Conservation (phyloP, 2,113 vertebrate species). For the Peromyscus polionotus region DNA sequence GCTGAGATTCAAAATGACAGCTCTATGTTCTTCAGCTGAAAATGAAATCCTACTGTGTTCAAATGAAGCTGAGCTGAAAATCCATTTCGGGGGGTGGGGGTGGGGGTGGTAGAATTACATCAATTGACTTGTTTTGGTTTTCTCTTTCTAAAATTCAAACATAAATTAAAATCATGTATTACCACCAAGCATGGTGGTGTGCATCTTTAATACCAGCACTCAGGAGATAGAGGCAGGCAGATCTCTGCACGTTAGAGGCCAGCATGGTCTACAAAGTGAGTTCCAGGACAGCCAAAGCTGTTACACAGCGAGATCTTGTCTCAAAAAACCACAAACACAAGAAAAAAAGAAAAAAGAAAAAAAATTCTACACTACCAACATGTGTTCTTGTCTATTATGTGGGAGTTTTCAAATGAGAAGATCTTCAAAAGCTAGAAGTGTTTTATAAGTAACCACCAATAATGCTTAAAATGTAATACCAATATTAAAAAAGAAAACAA, state of each 20-base stretch:
- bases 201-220: background rate
- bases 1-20: slow-evolving; percentile 13
- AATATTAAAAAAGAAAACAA: slow-evolving; percentile 1
- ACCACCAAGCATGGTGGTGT: background rate
- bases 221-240: background rate
- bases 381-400: slow-evolving; percentile 42
- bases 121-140: background rate
- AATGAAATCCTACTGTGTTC: slow-evolving; percentile 27
- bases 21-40: slow-evolving; percentile 16
- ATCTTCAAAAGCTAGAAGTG: slow-evolving; percentile 39
- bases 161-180: background rate
- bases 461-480: slow-evolving; percentile 57
- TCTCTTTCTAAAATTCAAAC: slow-evolving; percentile 48
- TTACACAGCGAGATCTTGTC: background rate
- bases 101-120: background rate
- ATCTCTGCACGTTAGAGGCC: background rate
- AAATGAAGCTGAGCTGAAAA: slow-evolving; percentile 58
- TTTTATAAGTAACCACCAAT: slow-evolving; percentile 33
- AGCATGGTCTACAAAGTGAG: background rate
- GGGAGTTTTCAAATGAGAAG: slow-evolving; percentile 50
- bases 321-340: no score
- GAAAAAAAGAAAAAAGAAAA: background rate
- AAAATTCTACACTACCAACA: background rate
- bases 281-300: background rate
- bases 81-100: background rate